Evolutionary conservation across 1,140 invertebrate species (phyloP).

Genomic region (Ceratitis capitata): DNA sequence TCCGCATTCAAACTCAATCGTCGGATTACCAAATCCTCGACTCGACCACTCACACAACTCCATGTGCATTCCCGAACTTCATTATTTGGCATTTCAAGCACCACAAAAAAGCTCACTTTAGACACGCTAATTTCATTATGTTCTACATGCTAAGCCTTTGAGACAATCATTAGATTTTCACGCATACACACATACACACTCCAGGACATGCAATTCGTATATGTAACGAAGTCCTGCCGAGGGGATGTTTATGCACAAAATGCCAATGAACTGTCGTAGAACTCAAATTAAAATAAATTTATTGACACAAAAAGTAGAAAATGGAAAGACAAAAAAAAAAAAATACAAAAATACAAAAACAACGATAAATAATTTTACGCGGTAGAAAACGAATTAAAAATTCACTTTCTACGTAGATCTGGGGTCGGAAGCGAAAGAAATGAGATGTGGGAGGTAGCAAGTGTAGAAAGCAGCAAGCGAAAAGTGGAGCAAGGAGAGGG

Average conservation of each 20-base stretch:
- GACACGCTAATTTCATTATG: slow-evolving; percentile 25
- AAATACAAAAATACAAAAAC: too few relatives aligned
- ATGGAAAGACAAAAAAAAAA: too few relatives aligned
- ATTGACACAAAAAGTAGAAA: slow-evolving; percentile 6
- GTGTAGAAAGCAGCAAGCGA: background rate
- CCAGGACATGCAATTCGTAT: background rate
- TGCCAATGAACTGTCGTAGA: background rate
- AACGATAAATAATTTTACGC: background rate
- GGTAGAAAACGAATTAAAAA: slow-evolving; percentile 21
- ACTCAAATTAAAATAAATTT: slow-evolving; percentile 4
- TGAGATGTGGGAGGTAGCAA: background rate
- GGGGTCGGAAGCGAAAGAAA: background rate
- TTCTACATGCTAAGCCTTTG: slow-evolving; percentile 7
- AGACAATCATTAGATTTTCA: background rate
- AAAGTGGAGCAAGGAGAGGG: background rate
- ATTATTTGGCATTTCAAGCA: background rate
- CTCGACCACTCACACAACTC: background rate
- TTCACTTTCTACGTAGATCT: slow-evolving; percentile 1
- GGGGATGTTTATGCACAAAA: background rate
- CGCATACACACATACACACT: background rate
- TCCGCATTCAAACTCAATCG: background rate
- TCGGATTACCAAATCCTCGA: background rate
- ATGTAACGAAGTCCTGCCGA: background rate
- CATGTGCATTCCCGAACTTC: background rate
- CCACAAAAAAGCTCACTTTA: background rate